Base-by-base conservation (phyloP, 1,140 invertebrate genomes). In the Sycobia sp. region DNA sequence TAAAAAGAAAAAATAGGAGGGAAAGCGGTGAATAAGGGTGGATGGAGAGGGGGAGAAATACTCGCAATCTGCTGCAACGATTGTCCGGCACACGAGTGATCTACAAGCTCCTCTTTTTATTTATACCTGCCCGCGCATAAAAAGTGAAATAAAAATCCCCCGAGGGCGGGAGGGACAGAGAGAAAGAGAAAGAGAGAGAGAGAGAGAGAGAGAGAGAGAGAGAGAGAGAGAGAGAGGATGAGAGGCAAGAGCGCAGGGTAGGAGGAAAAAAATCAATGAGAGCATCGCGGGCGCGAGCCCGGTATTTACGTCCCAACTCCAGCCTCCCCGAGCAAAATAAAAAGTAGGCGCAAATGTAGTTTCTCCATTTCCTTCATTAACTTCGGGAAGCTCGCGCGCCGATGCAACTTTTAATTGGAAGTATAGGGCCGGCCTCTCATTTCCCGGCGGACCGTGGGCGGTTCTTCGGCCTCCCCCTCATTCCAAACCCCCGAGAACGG, bases 341-440 rank as follows among this genome's bases (percentile, higher is more conserved):
- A 60, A 60, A n/a, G 16, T 11, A 11, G 16, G 41, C 25, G 39
- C 14, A 25, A 61, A 38, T 39, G 71, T 69, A 76, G 71, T 77
- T 77, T 72, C 72, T 71, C 70, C 77, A 76, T 78, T 78, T 78
- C 76, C 76, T 79, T 78, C 76, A 76, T 79, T 77, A 76, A 75
- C 72, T 73, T 27, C 58, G 68, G 71, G 71, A 16, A 7, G 13
- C n/a, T 20, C 76, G 75, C 75, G 71, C 5, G 74, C 36, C 62
- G 68, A 71, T 71, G 76, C 73, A 80, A 79, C 75, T 80, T 80
- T 79, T 80, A 80, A 80, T 79, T 77, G 77, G 75, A 76, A 77
- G 73, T 76, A n/a, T n/a, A n/a, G n/a, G n/a, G 74, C n/a, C 71
- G 73, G 71, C 71, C 71, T 72, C 75, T 79, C 77, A 79, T 81